Evolutionary conservation across 2,113 vertebrate genomes (phyloP), one percentile per base, ranked within the genome.

Genomic region (Urocitellus parryii): DNA sequence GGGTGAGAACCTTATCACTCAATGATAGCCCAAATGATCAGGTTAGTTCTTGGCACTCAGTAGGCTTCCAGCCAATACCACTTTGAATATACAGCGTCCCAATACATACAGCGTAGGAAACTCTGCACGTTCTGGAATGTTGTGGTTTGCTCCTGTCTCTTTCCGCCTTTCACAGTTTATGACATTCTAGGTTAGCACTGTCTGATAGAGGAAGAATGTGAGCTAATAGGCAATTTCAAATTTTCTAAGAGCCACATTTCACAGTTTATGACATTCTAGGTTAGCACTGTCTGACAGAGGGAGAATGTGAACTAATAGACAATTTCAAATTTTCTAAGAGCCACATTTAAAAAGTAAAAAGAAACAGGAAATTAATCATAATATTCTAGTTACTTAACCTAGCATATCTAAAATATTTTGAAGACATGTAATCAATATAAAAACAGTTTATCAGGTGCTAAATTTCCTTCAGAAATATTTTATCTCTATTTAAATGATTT

Each of bases 271-370:
- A 73, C 48, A 48, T 22, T 70, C 51, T 70, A 72, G 53, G 53
- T 8, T 34, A 79, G 73, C 1, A 9, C 82, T 73, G 18, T 29
- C 48, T 11, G 2, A 63, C 1, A 45, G 58, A 84, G 88, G 74
- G 76, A 51, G 11, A 78, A 78, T 61, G 18, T 29, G 34, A 39
- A 29, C 61, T 45, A 70, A 51, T 42, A 51, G 29, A 18, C 58
- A 87, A 82, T 82, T 82, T 87, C 9, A 29, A 80, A 68, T 74
- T 79, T 79, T 17, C 48, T 48, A 82, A 32, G 20, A 51, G 17
- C 27, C 58, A 77, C 32, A 42, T 83, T 61, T 77, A 24, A 76
- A 92, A 92, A 56, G 78, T 56, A 81, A 88, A 81, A 88, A 72
- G 77, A 34, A 18, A 20, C 8, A 11, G 68, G 22, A 76, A 48